These are phyloP conservation scores for Mylabris sibirica DNA, from an alignment of 2,888 invertebrate genomes.

Conservation along the genomic window DNA sequence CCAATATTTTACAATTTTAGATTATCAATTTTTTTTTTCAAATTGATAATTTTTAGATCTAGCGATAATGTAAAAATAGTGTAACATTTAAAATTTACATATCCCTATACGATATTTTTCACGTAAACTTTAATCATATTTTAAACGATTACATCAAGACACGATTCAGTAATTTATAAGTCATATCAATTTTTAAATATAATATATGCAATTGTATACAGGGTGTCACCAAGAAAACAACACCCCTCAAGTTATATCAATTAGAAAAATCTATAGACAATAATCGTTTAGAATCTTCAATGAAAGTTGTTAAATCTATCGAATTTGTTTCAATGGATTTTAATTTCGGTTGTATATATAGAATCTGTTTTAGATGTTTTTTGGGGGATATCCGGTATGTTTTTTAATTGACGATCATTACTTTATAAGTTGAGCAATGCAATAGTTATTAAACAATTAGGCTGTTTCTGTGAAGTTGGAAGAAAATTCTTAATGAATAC, in stretches of 20 bases:
- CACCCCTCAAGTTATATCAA: too few species aligned
- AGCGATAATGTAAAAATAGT: too few species aligned
- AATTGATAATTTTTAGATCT: too few species aligned
- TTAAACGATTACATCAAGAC: constrained; percentile 6
- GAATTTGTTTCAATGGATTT: too few species aligned
- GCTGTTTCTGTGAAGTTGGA: not conserved
- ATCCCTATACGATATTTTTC: not conserved
- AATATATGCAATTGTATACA: too few species aligned
- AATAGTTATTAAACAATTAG: not conserved
- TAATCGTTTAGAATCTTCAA: too few species aligned
- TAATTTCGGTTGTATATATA: too few species aligned
- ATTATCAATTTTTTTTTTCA: not conserved
- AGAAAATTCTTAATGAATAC: not conserved
- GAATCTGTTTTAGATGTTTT: too few species aligned
- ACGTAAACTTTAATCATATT: not conserved
- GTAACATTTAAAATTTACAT: not conserved
- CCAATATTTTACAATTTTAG: not conserved
- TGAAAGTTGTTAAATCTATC: too few species aligned
- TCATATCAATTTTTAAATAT: not conserved
- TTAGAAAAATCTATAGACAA: too few species aligned
- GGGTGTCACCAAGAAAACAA: too few species aligned
- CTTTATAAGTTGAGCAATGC: not conserved
- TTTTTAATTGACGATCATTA: not conserved
- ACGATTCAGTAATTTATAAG: constrained; percentile 3
- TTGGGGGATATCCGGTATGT: not conserved